Evolutionary conservation across 2,113 vertebrate species (phyloP), one percentile per base, ranked within the genome.

Genomic region (Carassius carassius): DNA sequence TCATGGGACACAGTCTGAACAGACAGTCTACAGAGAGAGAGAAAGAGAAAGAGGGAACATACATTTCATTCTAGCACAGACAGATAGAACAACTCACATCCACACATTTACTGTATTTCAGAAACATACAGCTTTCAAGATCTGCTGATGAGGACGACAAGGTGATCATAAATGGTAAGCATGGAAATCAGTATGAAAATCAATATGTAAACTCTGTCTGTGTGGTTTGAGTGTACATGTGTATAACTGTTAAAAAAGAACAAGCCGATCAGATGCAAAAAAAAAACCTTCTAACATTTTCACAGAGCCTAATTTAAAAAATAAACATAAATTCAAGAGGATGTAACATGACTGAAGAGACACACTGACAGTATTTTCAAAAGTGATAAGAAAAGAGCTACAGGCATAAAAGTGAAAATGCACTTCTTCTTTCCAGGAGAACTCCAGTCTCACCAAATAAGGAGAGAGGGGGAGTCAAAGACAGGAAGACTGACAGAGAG

Each of bases 1-100:
- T 99, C 98, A 99, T 99, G 69, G 98, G 98, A 90, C 98, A 99
- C 16, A 99, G 95, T 83, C 96, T 97, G 92, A 99, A 99, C 78
- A 99, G 96, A 92, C 98, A 99, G 92, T 99, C 98, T 99, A 7
- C 17, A 77, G n/a, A 91, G 17, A 80, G 4, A 56, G 9, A 75
- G 5, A 62, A 17, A 65, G n/a, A 69, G 32, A 21, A 12, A 58
- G 49, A 54, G 1, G 17, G 10, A 73, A 63, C 25, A 35, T 3
- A 23, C 41, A 62, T 79, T 47, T 81, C 44, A 72, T 58, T 13
- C 19, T 21, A 80, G 37, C 60, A 49, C 37, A 72, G 17, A 82
- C 17, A 72, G 41, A 37, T 49, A 67, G 21, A 63, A 51, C 41
- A 51, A 23, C 49, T 67, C 60, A 16, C 17, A 65, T 78, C 32